These are phyloP conservation scores for Microplitis mediator DNA, from an alignment of 1,140 invertebrate species.

Conservation along the genomic window DNA sequence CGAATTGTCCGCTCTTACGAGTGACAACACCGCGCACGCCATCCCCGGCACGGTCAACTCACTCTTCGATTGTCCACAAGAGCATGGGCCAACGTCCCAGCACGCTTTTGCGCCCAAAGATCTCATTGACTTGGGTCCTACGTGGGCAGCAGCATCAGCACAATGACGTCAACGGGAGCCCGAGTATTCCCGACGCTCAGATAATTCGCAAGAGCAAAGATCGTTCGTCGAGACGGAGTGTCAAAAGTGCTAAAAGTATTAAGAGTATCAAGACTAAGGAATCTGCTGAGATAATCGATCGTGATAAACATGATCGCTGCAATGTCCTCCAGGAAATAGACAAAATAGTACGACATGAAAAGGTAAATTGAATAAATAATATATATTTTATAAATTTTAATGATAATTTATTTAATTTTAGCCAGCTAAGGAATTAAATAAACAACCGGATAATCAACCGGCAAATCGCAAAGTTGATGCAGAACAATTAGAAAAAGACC, in stretches of 20 bases:
- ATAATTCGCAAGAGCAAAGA: constrained; percentile 33
- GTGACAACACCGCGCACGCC: constrained; percentile 38
- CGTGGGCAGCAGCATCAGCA: constrained; percentile 63
- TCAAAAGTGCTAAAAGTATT: constrained; percentile 32
- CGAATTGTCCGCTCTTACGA: constrained; percentile 44
- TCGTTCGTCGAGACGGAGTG: constrained; percentile 39
- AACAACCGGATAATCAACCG: neutral
- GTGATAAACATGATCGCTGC: neutral
- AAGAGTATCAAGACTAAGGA: constrained; percentile 43
- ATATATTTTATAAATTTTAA: neutral
- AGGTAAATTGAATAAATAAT: constrained; percentile 14
- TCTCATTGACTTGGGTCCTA: constrained; percentile 73
- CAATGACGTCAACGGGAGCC: constrained; percentile 19
- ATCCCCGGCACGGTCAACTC: constrained; percentile 27
- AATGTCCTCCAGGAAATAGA: constrained; percentile 29
- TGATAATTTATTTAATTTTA: neutral
- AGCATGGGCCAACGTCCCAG: constrained; percentile 65
- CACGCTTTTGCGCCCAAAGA: constrained; percentile 67
- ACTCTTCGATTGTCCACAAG: constrained; percentile 20
- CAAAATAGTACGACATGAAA: constrained; percentile 38
- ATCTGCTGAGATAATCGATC: constrained; percentile 38
- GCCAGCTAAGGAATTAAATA: neutral
- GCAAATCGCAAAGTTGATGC: constrained; percentile 17
- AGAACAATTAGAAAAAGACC: neutral
- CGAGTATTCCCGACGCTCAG: neutral